Evolutionary conservation across 1,140 invertebrate genomes (phyloP), one percentile per base, ranked within the genome.

Genomic region (Archivesica marissinica): DNA sequence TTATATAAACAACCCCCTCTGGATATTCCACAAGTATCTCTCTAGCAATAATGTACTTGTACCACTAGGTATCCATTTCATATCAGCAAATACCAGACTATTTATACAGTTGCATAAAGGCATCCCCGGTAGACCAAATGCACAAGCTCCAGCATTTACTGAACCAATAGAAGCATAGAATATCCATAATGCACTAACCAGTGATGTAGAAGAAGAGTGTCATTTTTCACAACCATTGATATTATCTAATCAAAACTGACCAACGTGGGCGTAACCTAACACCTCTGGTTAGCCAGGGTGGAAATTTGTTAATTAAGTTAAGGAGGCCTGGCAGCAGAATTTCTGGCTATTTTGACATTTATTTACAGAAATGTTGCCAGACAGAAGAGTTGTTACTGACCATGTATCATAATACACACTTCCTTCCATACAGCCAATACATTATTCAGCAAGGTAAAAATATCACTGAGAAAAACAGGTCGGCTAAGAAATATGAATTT

Each of bases 201-300:
- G 25, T 30, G 23, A 72, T 30, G 68, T 25, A 4, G 68, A 72
- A 50, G 68, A 50, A 50, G 68, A 72, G 50, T 44, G 50, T 72
- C 68, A 72, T 50, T 72, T 64, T 72, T 72, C 68, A 72, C 68
- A 72, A 72, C 30, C 35, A 76, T 9, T 39, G 74, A 76, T 76
- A 28, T 76, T 56, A 76, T 76, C 74, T 76, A 76, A 76, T 76
- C 50, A 56, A 76, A 76, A 76, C 74, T 76, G 47, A 59, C 74
- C 74, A 76, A 41, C 25, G 23, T 59, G 47, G 33, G 41, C 20
- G 74, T 11, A 76, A 76, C 28, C 74, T 30, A 44, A 50, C 74
- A 76, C 54, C 66, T 38, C 54, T 41, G 30, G 17, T 52, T 23
- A 59, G 38, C 47, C 44, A 17, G 23, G 33, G 25, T 38, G 50